Evolutionary conservation across 2,888 invertebrate genomes (phyloP).

Genomic region (Clitarchus hookeri): DNA sequence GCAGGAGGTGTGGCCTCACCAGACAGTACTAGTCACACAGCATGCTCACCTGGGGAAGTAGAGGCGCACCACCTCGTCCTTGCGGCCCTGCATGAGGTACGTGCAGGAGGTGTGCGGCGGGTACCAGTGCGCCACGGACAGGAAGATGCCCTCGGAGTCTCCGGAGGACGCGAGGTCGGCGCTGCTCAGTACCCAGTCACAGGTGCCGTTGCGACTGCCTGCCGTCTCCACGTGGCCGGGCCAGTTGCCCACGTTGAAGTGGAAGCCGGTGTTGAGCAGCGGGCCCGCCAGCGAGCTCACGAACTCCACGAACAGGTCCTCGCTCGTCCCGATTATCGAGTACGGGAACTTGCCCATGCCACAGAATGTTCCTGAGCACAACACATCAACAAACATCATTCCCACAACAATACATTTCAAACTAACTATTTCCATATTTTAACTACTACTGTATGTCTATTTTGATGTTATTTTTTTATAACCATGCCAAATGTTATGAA

Average conservation of each 20-base stretch:
- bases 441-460: too few species aligned
- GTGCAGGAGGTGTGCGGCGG: slow-evolving; percentile 92
- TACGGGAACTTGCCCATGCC: slow-evolving; percentile 91
- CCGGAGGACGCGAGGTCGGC: slow-evolving; percentile 77
- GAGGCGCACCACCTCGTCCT: slow-evolving; percentile 84
- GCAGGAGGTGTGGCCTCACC: slow-evolving; percentile 58
- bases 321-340: slow-evolving; percentile 90
- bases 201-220: slow-evolving; percentile 82
- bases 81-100: slow-evolving; percentile 83
- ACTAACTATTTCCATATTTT: too few species aligned
- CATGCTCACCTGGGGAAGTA: slow-evolving; percentile 81
- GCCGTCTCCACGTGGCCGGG: slow-evolving; percentile 90
- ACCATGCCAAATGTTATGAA: too few species aligned
- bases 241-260: slow-evolving; percentile 94
- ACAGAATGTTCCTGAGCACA: slow-evolving; percentile 36
- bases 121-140: slow-evolving; percentile 93
- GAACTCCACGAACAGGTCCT: slow-evolving; percentile 86
- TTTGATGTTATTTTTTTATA: too few species aligned
- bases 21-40: background rate
- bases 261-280: slow-evolving; percentile 88
- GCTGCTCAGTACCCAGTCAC: slow-evolving; percentile 86
- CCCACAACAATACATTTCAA: too few species aligned
- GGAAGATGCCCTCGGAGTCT: slow-evolving; percentile 85
- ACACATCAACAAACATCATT: background rate
- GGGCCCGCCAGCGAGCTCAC: slow-evolving; percentile 89